Evolutionary conservation across 2,888 invertebrate species (phyloP), one percentile per base, ranked within the genome.

Genomic region (Lycaena phlaeas): DNA sequence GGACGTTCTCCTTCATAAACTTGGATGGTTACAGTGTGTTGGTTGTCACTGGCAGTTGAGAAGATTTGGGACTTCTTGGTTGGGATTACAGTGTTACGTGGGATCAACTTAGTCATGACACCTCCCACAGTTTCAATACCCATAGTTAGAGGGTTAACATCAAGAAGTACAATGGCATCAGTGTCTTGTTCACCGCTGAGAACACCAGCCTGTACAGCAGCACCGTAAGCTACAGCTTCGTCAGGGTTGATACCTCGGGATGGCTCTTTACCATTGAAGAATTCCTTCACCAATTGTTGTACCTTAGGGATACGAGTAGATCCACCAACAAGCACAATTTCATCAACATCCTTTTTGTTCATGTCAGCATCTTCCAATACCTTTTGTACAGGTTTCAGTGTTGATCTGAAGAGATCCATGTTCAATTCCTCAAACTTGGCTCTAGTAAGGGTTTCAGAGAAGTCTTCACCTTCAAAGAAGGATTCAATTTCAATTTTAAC

Each of bases 101-200:
- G 94, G 68, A 99, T 99, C 41, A 99, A 88, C 72, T 98, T 98
- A 56, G 98, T 98, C 98, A 99, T 99, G 18, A 99, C 98, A 54
- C 99, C 99, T 50, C 99, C 98, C 36, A 98, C 98, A 28, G 99
- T 99, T 84, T 99, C 99, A 66, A 99, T 99, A 81, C 99, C 99
- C 91, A 99, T 90, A 51, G 99, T 98, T 51, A 99, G 88, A 54
- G 99, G 99, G 76, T 98, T 98, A 40, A 99, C 99, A 73, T 99
- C 98, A 50, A 99, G 89, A 45, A 99, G 88, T 0, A 98, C 96
- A 54, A 98, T 93, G 41, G 97, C 97, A 57, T 96, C 96, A 1
- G 97, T 97, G 67, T 96, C 96, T 78, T 98, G 96, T 86, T 98
- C 98, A 40, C 98, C 97, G 46, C 96, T 95, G 44, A 99, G 89